Evolutionary conservation across 2,888 invertebrate genomes (phyloP).

Genomic region (Saturnia pavonia): DNA sequence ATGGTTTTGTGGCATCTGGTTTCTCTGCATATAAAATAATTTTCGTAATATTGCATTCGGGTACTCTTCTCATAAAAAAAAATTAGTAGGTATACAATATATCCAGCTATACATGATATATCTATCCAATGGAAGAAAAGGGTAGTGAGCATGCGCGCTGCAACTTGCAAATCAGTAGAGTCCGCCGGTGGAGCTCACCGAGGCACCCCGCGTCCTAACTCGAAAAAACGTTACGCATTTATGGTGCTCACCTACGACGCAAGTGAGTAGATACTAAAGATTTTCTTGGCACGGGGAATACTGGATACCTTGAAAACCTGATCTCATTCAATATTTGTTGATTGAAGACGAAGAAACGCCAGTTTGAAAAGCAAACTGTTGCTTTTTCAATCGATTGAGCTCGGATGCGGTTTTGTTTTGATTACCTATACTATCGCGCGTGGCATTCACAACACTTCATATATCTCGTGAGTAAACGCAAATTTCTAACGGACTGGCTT

Average conservation of each 20-base stretch:
- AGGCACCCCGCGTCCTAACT: constrained; percentile 23
- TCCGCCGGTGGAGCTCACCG: constrained; percentile 34
- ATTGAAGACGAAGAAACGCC: background rate
- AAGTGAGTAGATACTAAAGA: constrained; percentile 9
- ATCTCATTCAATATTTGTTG: background rate
- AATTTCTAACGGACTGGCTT: background rate
- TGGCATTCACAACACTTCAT: constrained; percentile 23
- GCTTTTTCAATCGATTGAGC: constrained; percentile 55
- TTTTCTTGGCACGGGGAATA: background rate
- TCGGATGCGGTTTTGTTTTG: constrained; percentile 62
- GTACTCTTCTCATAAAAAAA: background rate
- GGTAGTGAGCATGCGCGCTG: constrained; percentile 43
- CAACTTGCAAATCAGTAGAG: constrained; percentile 29
- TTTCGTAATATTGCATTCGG: background rate
- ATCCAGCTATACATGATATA: background rate
- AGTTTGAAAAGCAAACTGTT: constrained; percentile 46
- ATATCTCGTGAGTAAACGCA: background rate
- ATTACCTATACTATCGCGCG: constrained; percentile 34
- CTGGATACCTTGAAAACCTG: background rate
- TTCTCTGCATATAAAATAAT: background rate
- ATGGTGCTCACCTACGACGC: constrained; percentile 19
- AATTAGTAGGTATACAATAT: constrained; percentile 15
- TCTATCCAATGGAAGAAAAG: constrained; percentile 27
- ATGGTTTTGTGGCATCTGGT: background rate
- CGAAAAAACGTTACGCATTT: constrained; percentile 16